phyloP scores from a whole-genome alignment of 1,140 invertebrate species.

The Ips nitidus region DNA sequence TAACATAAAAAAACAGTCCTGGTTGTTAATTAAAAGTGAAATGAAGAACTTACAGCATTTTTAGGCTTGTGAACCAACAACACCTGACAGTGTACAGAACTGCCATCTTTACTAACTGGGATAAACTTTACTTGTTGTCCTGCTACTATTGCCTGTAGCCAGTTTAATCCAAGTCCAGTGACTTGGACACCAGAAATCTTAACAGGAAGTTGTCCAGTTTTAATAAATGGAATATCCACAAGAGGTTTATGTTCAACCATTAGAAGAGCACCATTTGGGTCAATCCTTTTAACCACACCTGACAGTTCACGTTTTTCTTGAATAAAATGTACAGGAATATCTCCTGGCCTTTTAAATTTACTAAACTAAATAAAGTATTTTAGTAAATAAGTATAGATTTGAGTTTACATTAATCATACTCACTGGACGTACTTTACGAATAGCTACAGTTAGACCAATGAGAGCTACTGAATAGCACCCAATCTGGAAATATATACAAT shows the following conservation, averaged over 20 bases:
- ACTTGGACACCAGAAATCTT: conserved; percentile 57
- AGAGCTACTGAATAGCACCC: conserved; percentile 57
- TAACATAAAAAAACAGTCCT: conserved; percentile 8
- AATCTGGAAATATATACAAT: conserved; percentile 47
- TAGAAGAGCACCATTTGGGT: conserved; percentile 53
- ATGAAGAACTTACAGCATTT: conserved; percentile 38
- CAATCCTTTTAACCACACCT: conserved; percentile 54
- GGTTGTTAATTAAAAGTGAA: neutral
- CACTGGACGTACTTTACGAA: conserved; percentile 58
- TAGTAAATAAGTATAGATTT: conserved; percentile 3
- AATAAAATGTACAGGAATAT: conserved; percentile 56
- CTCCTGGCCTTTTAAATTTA: conserved; percentile 54
- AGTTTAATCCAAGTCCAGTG: conserved; percentile 55
- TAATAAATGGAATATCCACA: conserved; percentile 50
- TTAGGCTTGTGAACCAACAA: conserved; percentile 48
- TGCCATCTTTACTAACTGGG: conserved; percentile 51
- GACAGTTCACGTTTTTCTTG: conserved; percentile 51
- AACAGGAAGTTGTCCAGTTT: conserved; percentile 54
- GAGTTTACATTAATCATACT: conserved; percentile 38
- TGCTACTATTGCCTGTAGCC: conserved; percentile 55
- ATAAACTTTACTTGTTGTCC: conserved; percentile 54
- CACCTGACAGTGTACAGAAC: conserved; percentile 55
- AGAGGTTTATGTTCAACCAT: conserved; percentile 58
- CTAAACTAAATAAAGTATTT: conserved; percentile 51
- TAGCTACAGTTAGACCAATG: conserved; percentile 53